These are phyloP conservation scores for Falco biarmicus DNA, from an alignment of 2,797 vertebrate species.

Conservation along the genomic window DNA sequence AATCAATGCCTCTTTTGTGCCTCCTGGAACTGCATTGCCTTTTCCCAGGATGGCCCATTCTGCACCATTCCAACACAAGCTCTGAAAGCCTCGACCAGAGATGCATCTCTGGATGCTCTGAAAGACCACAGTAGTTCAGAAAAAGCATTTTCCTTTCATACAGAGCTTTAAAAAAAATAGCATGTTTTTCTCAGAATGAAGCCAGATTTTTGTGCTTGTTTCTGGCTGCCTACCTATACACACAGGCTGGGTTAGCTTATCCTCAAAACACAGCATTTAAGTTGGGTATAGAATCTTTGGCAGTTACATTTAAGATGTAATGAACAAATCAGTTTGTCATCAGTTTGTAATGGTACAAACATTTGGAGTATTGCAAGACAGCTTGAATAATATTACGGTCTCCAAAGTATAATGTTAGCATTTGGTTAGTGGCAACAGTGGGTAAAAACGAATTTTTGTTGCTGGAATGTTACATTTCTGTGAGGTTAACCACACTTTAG, in stretches of 20 bases:
- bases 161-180: not conserved
- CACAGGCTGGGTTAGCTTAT: not conserved
- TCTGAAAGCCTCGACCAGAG: not conserved
- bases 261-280: not conserved
- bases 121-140: not conserved
- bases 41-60: not conserved
- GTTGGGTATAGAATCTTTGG: slow-evolving; percentile 1
- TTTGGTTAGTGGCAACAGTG: slow-evolving; percentile 49
- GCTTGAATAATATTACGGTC: slow-evolving; percentile 35
- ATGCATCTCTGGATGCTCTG: not conserved
- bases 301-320: slow-evolving; percentile 30
- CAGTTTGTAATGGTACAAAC: slow-evolving; percentile 45
- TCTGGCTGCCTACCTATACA: slow-evolving; percentile 49
- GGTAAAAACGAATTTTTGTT: slow-evolving; percentile 12
- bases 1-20: not conserved
- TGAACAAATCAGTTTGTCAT: slow-evolving; percentile 63
- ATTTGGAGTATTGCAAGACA: slow-evolving; percentile 11
- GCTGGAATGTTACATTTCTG: slow-evolving; percentile 32
- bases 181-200: not conserved
- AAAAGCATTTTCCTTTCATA: not conserved
- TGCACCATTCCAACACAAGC: not conserved
- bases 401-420: slow-evolving; percentile 52
- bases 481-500: slow-evolving; percentile 63
- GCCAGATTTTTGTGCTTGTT: slow-evolving; percentile 3
- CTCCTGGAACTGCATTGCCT: not conserved